Evolutionary conservation across 2,113 vertebrate genomes (phyloP).

Genomic region (Triplophysa tibetana): DNA sequence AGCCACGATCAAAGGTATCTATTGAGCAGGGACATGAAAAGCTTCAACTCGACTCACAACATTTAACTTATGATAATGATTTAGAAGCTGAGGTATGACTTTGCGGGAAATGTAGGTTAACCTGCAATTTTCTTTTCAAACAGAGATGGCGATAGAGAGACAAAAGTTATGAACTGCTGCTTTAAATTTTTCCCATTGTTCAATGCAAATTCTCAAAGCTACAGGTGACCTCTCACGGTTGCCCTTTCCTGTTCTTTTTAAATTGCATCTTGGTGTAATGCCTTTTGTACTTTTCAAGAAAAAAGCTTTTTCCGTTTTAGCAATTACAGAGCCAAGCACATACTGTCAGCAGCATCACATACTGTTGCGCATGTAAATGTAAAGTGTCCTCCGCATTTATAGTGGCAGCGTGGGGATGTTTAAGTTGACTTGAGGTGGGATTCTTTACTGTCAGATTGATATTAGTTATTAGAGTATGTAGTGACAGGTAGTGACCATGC

Average conservation of each 20-base stretch:
- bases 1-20: no score
- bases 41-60: no score
- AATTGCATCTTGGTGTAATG: not conserved
- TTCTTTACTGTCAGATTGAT: constrained; percentile 28
- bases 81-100: no score
- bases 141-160: no score
- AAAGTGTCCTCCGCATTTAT: not conserved
- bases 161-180: no score
- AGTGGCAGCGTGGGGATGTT: not conserved
- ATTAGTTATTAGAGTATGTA: constrained; percentile 9
- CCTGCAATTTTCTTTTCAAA: no score
- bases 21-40: no score
- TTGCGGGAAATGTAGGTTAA: no score
- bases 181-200: not conserved
- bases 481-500: not conserved
- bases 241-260: constrained; percentile 12
- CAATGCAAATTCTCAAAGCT: not conserved
- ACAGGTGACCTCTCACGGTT: not conserved
- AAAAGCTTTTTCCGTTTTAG: not conserved
- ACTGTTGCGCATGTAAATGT: constrained; percentile 6
- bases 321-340: constrained; percentile 3
- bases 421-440: constrained; percentile 16
- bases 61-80: no score
- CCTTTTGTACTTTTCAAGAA: not conserved
- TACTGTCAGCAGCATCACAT: not conserved